Conservation (phyloP, 2,797 vertebrate species). For the Bucorvus abyssinicus region DNA sequence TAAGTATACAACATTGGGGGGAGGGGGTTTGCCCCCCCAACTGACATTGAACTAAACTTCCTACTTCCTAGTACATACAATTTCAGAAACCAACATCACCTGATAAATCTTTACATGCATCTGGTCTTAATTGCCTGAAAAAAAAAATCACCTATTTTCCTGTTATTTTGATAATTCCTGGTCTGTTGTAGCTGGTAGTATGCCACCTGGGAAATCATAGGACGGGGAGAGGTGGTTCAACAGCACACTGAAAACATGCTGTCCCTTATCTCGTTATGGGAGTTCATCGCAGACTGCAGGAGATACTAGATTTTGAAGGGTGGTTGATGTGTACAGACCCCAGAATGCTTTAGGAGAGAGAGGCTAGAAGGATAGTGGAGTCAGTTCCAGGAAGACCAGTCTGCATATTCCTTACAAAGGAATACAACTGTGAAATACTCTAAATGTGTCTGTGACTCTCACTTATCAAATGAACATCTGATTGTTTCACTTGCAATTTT, state of each 20-base stretch:
- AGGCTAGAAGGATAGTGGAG: not conserved
- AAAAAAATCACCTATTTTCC: not conserved
- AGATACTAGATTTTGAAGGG: not conserved
- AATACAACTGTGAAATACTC: not conserved
- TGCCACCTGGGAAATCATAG: not conserved
- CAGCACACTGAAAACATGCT: not conserved
- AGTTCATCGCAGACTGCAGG: not conserved
- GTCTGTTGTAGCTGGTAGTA: not conserved
- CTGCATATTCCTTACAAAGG: not conserved
- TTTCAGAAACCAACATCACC: not conserved
- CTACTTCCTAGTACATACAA: not conserved
- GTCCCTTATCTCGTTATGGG: not conserved
- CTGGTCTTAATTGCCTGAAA: not conserved
- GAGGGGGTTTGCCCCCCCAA: rapidly evolving
- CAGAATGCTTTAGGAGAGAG: not conserved
- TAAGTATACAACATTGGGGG: not conserved
- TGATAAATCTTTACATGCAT: not conserved
- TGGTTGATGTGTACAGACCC: not conserved
- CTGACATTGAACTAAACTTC: not conserved
- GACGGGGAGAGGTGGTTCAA: not conserved
- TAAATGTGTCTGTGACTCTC: not conserved
- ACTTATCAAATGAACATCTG: not conserved
- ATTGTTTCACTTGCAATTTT: not conserved
- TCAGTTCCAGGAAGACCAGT: not conserved
- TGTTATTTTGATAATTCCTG: not conserved